These are phyloP conservation scores for Odontamblyopus lacepedii DNA, from an alignment of 2,797 vertebrate genomes.

Conservation along the genomic window DNA sequence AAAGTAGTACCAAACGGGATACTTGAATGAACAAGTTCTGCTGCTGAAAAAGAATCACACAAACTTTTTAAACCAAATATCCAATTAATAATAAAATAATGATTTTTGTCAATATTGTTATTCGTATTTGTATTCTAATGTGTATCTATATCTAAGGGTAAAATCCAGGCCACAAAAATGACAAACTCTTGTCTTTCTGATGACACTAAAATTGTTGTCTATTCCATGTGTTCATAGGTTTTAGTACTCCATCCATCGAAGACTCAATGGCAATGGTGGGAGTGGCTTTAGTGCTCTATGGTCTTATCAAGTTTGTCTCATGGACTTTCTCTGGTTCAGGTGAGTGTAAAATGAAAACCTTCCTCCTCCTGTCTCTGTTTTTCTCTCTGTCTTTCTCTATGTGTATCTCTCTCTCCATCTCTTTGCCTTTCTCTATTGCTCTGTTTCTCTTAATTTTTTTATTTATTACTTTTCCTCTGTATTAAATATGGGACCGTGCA, in stretches of 20 bases:
- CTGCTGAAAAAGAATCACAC: too few species aligned
- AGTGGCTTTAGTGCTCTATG: conserved; percentile 83
- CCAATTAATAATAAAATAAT: too few species aligned
- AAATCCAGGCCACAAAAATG: too few species aligned
- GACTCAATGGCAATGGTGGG: conserved; percentile 86
- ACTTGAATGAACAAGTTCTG: too few species aligned
- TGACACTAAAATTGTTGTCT: not conserved
- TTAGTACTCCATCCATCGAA: conserved; percentile 79
- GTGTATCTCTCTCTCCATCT: not conserved
- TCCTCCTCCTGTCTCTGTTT: not conserved
- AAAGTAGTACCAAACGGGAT: too few species aligned
- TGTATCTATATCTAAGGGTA: too few species aligned
- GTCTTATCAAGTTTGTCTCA: conserved; percentile 75
- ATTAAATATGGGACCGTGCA: not conserved
- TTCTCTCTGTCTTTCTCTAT: not conserved
- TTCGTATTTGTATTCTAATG: too few species aligned
- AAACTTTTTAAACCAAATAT: too few species aligned
- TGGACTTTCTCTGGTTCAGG: conserved; percentile 74
- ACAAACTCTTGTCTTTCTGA: not conserved
- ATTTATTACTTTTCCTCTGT: too few species aligned
- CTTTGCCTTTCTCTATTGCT: not conserved
- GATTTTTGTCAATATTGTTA: too few species aligned
- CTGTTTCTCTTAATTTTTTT: not conserved
- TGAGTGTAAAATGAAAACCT: conserved; percentile 31
- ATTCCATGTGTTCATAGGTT: conserved; percentile 61